Evolutionary conservation across 2,797 vertebrate genomes (phyloP), one percentile per base, ranked within the genome.

Genomic region (Sebastes jordani): DNA sequence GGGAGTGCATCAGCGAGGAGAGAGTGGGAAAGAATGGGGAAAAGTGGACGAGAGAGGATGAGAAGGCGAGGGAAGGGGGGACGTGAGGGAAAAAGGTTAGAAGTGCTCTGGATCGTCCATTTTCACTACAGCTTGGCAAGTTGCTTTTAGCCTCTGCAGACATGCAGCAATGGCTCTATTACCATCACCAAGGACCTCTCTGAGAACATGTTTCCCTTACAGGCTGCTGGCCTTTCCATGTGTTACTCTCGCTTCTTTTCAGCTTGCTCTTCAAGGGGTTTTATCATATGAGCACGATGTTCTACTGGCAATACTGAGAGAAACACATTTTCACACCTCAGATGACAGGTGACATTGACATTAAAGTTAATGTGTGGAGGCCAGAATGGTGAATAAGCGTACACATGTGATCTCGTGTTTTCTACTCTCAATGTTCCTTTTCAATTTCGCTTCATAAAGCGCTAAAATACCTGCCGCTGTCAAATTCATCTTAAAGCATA

Each of bases 21-120:
- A 68, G 76, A 32, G 86, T 67, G 60, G 64, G 74, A 88, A 63
- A 84, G 82, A 84, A 30, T 14, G 34, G 61, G 65, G 65, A 79
- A 74, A 29, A 67, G 73, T 58, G 77, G 72, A 68, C 60, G 34
- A 54, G 54, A 62, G 38, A 56, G 65, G 63, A 42, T 30, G 60
- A 80, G 58, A 34, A 60, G 63, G 56, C 7, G 36, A 78, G 71
- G 63, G 34, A 36, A 23, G 60, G 55, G 73, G 61, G 70, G 76
- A 81, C 25, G 49, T 7, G 23, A 69, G 63, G 73, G 65, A 88
- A 11, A 71, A 61, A 64, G 74, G 71, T 55, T 65, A 34, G 64
- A 76, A 42, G 62, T 22, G 46, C 36, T 67, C 2, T 2, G 32
- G 63, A 42, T 5, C 1, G 18, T 42, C 58, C 55, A 52, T 74